phyloP scores from a whole-genome alignment of 2,113 vertebrate genomes.

The Prunella himalayana region DNA sequence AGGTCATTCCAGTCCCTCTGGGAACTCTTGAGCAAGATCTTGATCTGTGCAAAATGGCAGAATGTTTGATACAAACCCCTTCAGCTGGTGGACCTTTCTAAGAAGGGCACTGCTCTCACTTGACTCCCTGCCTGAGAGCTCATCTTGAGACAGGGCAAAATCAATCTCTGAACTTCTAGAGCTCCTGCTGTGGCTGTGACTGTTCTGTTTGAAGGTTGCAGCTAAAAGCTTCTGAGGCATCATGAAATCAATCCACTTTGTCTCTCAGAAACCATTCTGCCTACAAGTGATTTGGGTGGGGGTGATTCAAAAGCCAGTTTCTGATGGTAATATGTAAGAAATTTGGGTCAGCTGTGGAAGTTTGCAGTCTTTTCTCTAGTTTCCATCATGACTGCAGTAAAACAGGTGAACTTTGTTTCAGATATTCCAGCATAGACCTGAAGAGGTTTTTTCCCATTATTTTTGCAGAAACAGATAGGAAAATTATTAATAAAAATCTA shows the following conservation, averaged over 20 bases:
- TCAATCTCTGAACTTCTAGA: background rate
- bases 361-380: background rate
- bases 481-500: background rate
- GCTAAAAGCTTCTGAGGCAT: background rate
- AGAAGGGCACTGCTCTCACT: background rate
- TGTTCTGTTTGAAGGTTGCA: background rate
- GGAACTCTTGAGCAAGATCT: background rate
- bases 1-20: background rate
- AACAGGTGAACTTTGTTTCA: background rate
- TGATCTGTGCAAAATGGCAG: background rate
- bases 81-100: background rate
- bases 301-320: background rate
- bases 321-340: background rate
- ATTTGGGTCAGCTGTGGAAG: background rate
- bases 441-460: background rate
- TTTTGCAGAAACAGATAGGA: background rate
- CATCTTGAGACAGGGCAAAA: background rate
- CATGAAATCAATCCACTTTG: background rate
- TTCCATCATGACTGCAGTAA: background rate
- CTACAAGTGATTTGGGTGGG: background rate
- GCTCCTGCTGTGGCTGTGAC: background rate
- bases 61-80: background rate
- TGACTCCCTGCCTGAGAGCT: background rate
- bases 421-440: background rate
- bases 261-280: background rate